phyloP scores from a whole-genome alignment of 2,888 invertebrate genomes.

The Meta bourneti region DNA sequence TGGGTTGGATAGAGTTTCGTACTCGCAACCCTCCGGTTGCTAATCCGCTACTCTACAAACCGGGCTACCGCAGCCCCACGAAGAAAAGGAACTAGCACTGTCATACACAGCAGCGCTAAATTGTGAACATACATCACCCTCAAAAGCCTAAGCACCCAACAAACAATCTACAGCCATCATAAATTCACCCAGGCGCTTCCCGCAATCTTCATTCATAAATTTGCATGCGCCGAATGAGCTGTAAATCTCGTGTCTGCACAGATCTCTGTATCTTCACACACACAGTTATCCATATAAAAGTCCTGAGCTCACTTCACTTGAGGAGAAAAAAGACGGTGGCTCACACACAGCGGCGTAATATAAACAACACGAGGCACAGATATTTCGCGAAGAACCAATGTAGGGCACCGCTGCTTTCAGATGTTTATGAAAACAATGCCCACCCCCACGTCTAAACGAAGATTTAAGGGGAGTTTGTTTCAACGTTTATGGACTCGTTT shows the following conservation, averaged over 20 bases:
- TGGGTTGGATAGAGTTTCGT: too few species aligned
- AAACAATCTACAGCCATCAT: background rate
- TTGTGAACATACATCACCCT: too few species aligned
- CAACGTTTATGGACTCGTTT: constrained; percentile 48
- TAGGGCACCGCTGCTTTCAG: background rate
- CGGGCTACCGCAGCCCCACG: too few species aligned
- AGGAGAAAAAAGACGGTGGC: background rate
- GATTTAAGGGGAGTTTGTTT: constrained; percentile 55
- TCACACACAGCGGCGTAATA: constrained; percentile 4
- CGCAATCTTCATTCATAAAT: constrained; percentile 3
- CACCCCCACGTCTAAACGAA: constrained; percentile 23
- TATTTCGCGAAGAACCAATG: constrained; percentile 4
- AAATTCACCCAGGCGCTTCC: background rate
- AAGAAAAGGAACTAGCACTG: too few species aligned
- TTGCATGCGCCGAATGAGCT: background rate
- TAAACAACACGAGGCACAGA: background rate
- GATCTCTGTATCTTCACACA: background rate
- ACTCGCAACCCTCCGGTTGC: too few species aligned
- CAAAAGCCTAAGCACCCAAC: background rate
- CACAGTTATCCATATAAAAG: constrained; percentile 6
- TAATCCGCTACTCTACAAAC: too few species aligned
- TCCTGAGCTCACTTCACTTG: background rate
- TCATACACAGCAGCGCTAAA: too few species aligned
- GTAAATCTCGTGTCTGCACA: background rate
- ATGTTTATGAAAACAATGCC: constrained; percentile 35